Conservation (phyloP, 2,797 vertebrate species). For the Enteromius radiatus region DNA sequence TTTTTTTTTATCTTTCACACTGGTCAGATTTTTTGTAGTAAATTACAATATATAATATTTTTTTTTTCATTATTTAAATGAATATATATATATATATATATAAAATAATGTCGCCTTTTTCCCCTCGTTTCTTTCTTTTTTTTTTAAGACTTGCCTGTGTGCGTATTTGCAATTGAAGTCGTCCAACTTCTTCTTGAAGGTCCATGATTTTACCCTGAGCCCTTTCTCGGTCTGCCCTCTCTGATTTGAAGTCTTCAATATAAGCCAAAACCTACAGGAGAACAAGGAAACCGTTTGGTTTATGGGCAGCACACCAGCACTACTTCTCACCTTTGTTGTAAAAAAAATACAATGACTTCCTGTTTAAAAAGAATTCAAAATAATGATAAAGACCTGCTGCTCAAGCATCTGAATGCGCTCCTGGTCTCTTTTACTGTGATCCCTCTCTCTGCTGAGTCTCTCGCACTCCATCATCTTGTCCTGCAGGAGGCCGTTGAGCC, state of each 20-base stretch:
- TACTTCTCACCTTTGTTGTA: background rate
- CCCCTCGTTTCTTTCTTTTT: background rate
- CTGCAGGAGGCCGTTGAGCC: conserved; percentile 86
- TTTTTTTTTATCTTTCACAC: too few relatives aligned
- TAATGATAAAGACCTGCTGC: conserved; percentile 84
- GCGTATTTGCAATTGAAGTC: conserved; percentile 79
- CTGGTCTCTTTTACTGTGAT: conserved; percentile 67
- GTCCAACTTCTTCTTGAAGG: conserved; percentile 82
- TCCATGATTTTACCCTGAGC: conserved; percentile 88
- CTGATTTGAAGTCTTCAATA: conserved; percentile 90
- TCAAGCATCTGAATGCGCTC: conserved; percentile 89
- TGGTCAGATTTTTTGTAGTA: too few relatives aligned
- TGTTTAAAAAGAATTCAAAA: conserved; percentile 6
- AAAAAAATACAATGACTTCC: background rate
- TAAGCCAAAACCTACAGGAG: conserved; percentile 86
- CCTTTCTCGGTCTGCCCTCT: conserved; percentile 89
- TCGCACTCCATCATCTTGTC: conserved; percentile 81
- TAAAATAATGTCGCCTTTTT: background rate
- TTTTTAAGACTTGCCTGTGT: conserved; percentile 77
- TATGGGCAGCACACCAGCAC: background rate
- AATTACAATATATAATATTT: too few relatives aligned
- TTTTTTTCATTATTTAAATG: too few relatives aligned
- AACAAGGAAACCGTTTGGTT: background rate
- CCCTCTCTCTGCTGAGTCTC: conserved; percentile 72
- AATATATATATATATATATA: too few relatives aligned